Conservation (phyloP, 2,888 invertebrate species). For the Hylaea fasciaria region DNA sequence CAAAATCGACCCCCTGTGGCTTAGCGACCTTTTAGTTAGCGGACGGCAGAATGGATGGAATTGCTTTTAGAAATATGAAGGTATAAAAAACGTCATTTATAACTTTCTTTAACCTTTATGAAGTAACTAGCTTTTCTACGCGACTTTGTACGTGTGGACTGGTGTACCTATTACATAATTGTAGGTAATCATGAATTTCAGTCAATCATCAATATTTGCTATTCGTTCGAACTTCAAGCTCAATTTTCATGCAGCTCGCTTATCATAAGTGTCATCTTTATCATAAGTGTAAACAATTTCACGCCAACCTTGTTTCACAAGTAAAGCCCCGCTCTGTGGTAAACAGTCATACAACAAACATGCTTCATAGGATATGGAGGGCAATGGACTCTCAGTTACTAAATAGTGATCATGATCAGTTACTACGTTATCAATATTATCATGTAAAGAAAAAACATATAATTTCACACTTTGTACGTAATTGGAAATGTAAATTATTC, state of each 20-base stretch:
- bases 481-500: conserved; percentile 40
- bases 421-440: not conserved
- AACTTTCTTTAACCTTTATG: not conserved
- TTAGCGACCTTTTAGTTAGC: no score
- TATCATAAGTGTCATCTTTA: conserved; percentile 31
- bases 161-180: no score
- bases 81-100: no score
- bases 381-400: conserved; percentile 41
- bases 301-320: conserved; percentile 37
- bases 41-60: no score
- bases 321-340: conserved; percentile 34
- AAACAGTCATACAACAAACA: conserved; percentile 39
- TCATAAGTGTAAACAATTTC: conserved; percentile 45
- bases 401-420: conserved; percentile 43
- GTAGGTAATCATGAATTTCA: no score
- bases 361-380: conserved; percentile 33
- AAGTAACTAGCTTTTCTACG: no score
- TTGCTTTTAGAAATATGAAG: no score
- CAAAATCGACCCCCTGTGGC: no score
- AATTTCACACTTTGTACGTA: conserved; percentile 35
- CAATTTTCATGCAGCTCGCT: no score
- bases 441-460: conserved; percentile 15
- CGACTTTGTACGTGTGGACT: no score
- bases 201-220: no score
- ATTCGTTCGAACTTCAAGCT: no score